These are phyloP conservation scores for Probosciger aterrimus DNA, from an alignment of 2,113 vertebrate species.

Conservation along the genomic window DNA sequence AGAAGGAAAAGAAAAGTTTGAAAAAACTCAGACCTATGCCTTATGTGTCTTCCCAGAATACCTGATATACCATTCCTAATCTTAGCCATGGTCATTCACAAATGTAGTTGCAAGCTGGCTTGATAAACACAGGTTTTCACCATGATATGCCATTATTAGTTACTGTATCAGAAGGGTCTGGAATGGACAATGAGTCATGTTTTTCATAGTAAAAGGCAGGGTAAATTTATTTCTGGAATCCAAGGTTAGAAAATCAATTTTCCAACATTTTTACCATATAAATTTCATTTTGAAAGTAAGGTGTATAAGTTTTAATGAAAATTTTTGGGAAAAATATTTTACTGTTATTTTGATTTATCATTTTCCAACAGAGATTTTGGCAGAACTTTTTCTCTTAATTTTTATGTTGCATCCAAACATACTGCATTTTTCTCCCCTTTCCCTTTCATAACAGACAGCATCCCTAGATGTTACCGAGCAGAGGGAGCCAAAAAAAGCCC, in stretches of 20 bases:
- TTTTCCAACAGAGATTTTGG: neutral
- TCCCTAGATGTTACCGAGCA: neutral
- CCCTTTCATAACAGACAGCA: neutral
- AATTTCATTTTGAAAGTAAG: neutral
- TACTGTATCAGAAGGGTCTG: neutral
- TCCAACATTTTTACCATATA: neutral
- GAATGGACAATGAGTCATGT: neutral
- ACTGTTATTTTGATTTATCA: neutral
- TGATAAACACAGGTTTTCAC: neutral
- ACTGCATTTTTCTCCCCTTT: neutral
- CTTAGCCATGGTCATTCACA: neutral
- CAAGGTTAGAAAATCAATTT: neutral
- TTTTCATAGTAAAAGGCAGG: neutral
- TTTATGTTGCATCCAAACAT: neutral
- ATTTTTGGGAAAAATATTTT: accelerated
- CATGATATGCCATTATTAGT: neutral
- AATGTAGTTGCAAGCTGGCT: neutral
- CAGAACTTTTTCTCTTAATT: neutral
- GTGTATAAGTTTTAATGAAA: neutral
- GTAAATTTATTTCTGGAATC: neutral
- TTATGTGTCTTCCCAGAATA: neutral
- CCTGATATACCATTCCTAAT: neutral
- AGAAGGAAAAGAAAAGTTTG: neutral
- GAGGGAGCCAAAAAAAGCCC: neutral
- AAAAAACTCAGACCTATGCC: neutral